Base-by-base conservation (phyloP, 2,113 vertebrate genomes). In the Larimichthys polyactis region DNA sequence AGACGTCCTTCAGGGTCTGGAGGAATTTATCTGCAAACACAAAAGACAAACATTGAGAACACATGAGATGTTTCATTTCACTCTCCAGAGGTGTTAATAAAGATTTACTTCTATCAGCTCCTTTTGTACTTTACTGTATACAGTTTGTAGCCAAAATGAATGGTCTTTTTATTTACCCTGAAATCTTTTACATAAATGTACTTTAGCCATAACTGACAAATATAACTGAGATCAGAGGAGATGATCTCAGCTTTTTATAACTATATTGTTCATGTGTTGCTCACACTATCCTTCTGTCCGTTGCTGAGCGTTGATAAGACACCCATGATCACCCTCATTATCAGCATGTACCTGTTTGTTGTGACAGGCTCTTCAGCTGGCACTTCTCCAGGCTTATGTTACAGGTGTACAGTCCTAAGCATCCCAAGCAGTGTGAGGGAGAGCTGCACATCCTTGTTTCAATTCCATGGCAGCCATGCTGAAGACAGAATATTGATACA, bases 321-420 rank as follows among this genome's bases (percentile, higher is more conserved):
- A 40, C 32, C 24, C 4, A 11, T 17, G 59, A 40, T 62, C 16
- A 40, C 36, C 36, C 36, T 1, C 36, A 40, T 40, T 40, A 40
- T 40, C 36, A 40, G 36, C 15, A 65, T 20, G 27, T 71, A 57
- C 69, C 52, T 57, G n/a, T 71, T 40, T 71, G 52, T 44, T 71
- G 8, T 2, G 69, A 57, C 52, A 71, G 36, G 52, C 52, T 52
- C 52, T 71, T 71, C 69, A 71, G 52, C 69, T 71, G 69, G 15
- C 69, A 71, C 14, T 6, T 16, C 19, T 52, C 52, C n/a, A 71
- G 36, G 36, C 1, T 11, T 14, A 57, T 4, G n/a, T 57, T 44
- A 19, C 69, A 57, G n/a, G n/a, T 70, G 69, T 57, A 71, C 36
- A 57, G 69, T 11, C 52, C 52, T 2, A 71, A 71, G 52, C 68